Base-by-base conservation (phyloP, 2,113 vertebrate genomes). In the Bostrychus sinensis region DNA sequence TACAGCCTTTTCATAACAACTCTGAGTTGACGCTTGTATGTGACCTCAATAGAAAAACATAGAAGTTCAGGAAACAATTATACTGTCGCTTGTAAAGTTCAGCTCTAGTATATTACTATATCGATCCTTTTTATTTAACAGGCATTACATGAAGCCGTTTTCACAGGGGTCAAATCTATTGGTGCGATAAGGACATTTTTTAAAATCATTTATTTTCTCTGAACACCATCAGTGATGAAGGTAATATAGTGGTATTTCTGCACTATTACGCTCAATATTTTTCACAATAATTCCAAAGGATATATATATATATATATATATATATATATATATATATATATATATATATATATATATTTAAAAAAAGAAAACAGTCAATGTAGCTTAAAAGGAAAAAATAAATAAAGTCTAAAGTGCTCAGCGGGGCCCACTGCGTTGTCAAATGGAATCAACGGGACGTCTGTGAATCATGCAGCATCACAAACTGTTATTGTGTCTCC, bases 101-200 rank as follows among this genome's bases (percentile, higher is more conserved):
- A 7, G 30, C 34, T 56, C 32, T 43, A 16, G 12, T 58, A 22
- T 23, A 34, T 55, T 36, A 30, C 30, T 20, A 20, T 43, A 59
- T 65, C 22, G 37, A 71, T 76, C 51, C 30, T 22, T 81, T 68
- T 38, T 23, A 65, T 11, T 17, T 1, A 9, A 10, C 11, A n/a
- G 39, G 3, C 51, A 78, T 14, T 56, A 19, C 74, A 19, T 30
- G 61, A 65, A 54, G 55, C 43, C 2, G 36, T n/a, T 67, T 66
- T 58, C 65, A 19, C 39, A 10, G 20, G 70, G 75, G 81, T 75
- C 57, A 71, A 55, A 66, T 45, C 68, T 46, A 59, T 58, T 76
- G 64, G 45, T 26, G 14, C 22, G 36, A 50, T 14, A 1, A 69
- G 34, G 28, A 17, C 14, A 7, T 66, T 78, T 67, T 37, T 65